Base-by-base conservation (phyloP, 2,113 vertebrate genomes). In the Columbina picui region DNA sequence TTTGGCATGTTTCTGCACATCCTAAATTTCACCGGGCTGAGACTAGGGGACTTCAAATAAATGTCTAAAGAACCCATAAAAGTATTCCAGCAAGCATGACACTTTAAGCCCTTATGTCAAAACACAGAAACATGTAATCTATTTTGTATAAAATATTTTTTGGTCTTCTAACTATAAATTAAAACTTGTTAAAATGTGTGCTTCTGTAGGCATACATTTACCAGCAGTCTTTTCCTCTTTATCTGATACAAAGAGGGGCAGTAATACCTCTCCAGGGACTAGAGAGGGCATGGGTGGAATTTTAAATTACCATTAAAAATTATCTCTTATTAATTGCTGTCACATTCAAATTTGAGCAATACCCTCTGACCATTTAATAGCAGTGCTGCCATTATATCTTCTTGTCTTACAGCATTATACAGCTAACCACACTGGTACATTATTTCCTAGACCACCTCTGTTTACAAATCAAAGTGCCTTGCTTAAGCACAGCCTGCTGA, bases 401-500 rank as follows among this genome's bases (percentile, higher is more conserved):
- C 30, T 56, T 88, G 85, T 89, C 90, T 57, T 71, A 77, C 0
- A 3, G 52, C 90, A 83, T 92, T 84, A 86, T 29, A 45, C 12
- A 30, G 59, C 86, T 95, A 77, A 90, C 78, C 63, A 49, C 69
- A 50, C 39, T 67, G 84, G 64, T 57, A 34, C 70, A 12, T 97
- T 95, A 91, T 94, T 97, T 97, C 94, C 94, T 64, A 85, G 64
- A 57, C 76, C 2, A n/a, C 79, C 94, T 98, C 96, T 97, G 92
- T 98, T 98, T 98, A 97, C 97, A 98, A 97, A 97, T 97, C 95
- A 93, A 97, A 98, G 97, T 88, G 96, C 89, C 95, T 94, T 32
- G 36, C 96, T 96, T 47, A 90, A 96, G 91, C 61, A 0, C 81
- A 85, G 96, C 91, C 92, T 97, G 88, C 68, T 96, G 96, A 98